These are phyloP conservation scores for Unio pictorum DNA, from an alignment of 2,888 invertebrate species.

Conservation along the genomic window DNA sequence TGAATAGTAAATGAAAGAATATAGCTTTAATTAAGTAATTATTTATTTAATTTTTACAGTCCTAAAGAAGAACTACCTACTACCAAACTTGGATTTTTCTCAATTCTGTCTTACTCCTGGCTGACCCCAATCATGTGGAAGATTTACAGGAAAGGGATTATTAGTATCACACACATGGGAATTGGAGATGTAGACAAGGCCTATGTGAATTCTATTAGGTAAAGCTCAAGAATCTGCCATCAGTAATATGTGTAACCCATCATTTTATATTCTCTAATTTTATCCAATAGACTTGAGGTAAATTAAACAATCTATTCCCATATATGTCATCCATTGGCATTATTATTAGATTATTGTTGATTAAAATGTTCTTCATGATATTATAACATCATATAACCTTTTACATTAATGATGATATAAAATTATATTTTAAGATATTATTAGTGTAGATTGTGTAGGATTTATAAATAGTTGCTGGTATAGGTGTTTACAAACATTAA, in stretches of 20 bases:
- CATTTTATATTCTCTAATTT: background rate
- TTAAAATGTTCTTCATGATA: too few relatives aligned
- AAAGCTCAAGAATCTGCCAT: slow-evolving; percentile 5
- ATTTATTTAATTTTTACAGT: slow-evolving; percentile 26
- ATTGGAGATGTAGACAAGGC: slow-evolving; percentile 74
- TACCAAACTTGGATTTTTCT: slow-evolving; percentile 74
- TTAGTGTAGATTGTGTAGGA: too few relatives aligned
- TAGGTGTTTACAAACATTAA: too few relatives aligned
- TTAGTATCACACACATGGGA: slow-evolving; percentile 69
- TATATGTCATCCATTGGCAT: too few relatives aligned
- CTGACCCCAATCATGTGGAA: slow-evolving; percentile 74
- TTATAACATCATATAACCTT: too few relatives aligned
- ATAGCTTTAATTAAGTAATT: background rate
- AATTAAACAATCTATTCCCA: too few relatives aligned
- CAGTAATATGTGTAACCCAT: background rate
- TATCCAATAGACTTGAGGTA: too few relatives aligned
- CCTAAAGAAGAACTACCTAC: slow-evolving; percentile 65
- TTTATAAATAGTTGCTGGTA: too few relatives aligned
- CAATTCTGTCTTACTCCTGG: slow-evolving; percentile 75
- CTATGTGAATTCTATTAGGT: slow-evolving; percentile 75
- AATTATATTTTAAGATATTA: too few relatives aligned
- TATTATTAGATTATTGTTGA: too few relatives aligned
- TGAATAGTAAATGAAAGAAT: background rate
- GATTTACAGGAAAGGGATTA: slow-evolving; percentile 73
- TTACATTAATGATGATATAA: too few relatives aligned